Evolutionary conservation across 1,140 invertebrate genomes (phyloP).

Genomic region (Trialeurodes vaporariorum): DNA sequence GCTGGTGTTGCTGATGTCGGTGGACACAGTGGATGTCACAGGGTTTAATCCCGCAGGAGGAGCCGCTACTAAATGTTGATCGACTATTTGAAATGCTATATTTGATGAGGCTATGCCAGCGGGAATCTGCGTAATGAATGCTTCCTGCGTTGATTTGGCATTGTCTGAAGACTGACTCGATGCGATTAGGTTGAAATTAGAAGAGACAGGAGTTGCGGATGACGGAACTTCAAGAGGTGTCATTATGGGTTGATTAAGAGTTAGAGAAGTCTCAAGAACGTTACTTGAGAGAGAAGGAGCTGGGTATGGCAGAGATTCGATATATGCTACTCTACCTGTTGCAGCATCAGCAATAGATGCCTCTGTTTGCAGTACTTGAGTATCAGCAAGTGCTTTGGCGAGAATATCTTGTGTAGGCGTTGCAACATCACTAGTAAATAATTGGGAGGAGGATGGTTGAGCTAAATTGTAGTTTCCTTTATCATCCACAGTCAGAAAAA

Average conservation of each 20-base stretch:
- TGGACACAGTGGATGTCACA: background rate
- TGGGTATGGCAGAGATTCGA: constrained; percentile 19
- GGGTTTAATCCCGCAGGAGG: background rate
- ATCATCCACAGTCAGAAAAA: constrained; percentile 38
- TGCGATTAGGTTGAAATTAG: background rate
- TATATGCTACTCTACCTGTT: constrained; percentile 6
- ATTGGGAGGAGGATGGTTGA: background rate
- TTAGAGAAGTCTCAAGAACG: constrained; percentile 56
- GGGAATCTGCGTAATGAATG: background rate
- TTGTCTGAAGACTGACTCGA: background rate
- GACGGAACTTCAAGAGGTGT: constrained; percentile 56
- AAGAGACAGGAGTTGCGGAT: background rate
- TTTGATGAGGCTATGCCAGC: background rate
- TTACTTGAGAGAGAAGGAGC: constrained; percentile 35
- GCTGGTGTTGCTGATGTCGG: background rate
- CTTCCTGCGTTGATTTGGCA: background rate
- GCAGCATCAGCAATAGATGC: constrained; percentile 31
- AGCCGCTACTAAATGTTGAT: background rate
- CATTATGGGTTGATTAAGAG: constrained; percentile 65
- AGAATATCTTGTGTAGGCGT: constrained; percentile 52
- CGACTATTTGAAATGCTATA: background rate
- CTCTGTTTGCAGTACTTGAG: constrained; percentile 56
- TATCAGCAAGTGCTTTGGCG: constrained; percentile 58
- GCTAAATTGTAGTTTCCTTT: constrained; percentile 16
- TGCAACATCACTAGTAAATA: background rate